Conservation (phyloP, 2,113 vertebrate species). For the Rostratula benghalensis region DNA sequence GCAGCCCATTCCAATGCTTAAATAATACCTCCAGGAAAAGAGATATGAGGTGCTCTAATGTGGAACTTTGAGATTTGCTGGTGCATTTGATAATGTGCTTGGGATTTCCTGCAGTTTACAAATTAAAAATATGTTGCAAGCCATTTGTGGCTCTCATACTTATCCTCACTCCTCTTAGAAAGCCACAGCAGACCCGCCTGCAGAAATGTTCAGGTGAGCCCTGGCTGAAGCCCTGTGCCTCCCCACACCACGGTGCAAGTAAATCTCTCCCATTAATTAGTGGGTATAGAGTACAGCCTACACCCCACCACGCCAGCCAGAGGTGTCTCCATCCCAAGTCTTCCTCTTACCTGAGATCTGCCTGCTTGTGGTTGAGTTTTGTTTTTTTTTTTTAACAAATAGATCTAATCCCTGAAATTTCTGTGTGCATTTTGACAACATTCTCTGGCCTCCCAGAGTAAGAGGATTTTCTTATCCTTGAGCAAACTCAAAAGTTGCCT, state of each 20-base stretch:
- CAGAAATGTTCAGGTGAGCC: not conserved
- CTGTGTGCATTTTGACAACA: accelerated
- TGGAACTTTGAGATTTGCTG: not conserved
- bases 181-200: not conserved
- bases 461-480: not conserved
- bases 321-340: not conserved
- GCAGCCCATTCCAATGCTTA: too few species aligned
- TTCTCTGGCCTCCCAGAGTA: not conserved
- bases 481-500: not conserved
- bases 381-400: not conserved
- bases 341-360: not conserved
- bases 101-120: not conserved
- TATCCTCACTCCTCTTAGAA: not conserved
- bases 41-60: accelerated
- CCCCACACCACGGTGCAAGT: not conserved
- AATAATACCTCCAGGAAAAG: not conserved
- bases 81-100: not conserved
- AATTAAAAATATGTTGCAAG: not conserved
- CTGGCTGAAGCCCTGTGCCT: not conserved
- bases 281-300: not conserved
- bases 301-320: not conserved
- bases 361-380: not conserved
- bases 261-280: not conserved
- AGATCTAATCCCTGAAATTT: not conserved
- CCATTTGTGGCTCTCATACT: accelerated